Evolutionary conservation across 2,113 vertebrate species (phyloP), one percentile per base, ranked within the genome.

Genomic region (Sinocyclocheilus anshuiensis): DNA sequence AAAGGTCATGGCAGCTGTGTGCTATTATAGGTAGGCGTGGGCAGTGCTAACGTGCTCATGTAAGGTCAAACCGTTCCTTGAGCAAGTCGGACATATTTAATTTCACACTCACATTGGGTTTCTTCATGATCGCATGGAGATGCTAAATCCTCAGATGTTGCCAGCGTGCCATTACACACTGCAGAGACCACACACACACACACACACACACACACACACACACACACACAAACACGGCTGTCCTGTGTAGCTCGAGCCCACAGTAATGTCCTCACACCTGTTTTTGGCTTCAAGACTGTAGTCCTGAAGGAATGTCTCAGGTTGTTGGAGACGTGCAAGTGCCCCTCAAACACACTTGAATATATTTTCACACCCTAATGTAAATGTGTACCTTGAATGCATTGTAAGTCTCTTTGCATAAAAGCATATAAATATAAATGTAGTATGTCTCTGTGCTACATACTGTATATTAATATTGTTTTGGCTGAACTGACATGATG

Each of bases 221-320:
- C 59, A 63, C n/a, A 79, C 63, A 48, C 72, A 79, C 63, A 48
- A 69, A 48, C 75, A 63, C 77, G 29, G 50, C 48, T 79, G 16
- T 69, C 42, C 65, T 42, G 57, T 77, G 87, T 74, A 86, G 57
- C 76, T 3, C 71, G 78, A 80, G 69, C 76, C 84, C 22, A 84
- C 42, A 84, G 74, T 76, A 74, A 83, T 16, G 75, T 74, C 81
- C 83, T 22, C 61, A 83, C 91, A 93, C 90, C 93, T 93, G 93
- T 90, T 78, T 55, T 86, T 36, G 77, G 22, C 69, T 91, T 84
- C 74, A 89, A 61, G 87, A 91, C 87, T 82, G 86, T 83, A 79
- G 65, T 53, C 59, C 53, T 67, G 57, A 72, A 83, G 84, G 48
- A 86, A 50, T 24, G 77, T 85, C 53, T 87, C 26, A n/a, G 59